Evolutionary conservation across 2,888 invertebrate genomes (phyloP), one percentile per base, ranked within the genome.

Genomic region (Eretmocerus hayati): DNA sequence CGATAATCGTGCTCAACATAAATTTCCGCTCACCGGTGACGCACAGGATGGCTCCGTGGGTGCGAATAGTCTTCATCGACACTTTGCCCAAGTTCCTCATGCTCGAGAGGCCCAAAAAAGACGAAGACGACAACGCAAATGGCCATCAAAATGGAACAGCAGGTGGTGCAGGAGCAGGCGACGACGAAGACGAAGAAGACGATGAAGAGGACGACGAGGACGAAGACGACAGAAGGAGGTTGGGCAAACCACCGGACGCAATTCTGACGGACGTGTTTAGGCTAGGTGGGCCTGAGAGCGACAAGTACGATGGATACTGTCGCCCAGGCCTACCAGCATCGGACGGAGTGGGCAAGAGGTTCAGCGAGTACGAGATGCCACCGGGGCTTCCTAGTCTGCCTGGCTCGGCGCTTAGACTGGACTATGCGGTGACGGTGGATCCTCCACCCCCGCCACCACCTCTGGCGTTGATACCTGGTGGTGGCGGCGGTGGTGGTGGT

Each of bases 21-120:
- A 92, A 93, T 77, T 91, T 87, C 76, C 81, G 87, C 62, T 91
- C 91, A 53, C 92, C 92, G 32, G 90, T 92, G 52, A 92, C 92
- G 56, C 92, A 93, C 72, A 85, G 86, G 62, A 86, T 93, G 85
- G 84, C 90, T 53, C 91, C 90, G 45, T 92, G 91, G 90, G 90
- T 92, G 65, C 81, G 87, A 62, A 80, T 84, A 64, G 78, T 90
- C 69, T 91, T 91, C 75, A 88, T 89, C 73, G 83, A 87, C 72
- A 80, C 86, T 70, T 79, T 91, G 73, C 90, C 91, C 57, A 86
- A 83, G 73, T 83, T 89, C 73, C 79, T 93, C 63, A 84, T 89
- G 74, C 91, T 93, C 74, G 83, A 88, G 75, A 81, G 91, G 69
- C 93, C 93, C 43, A 84, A 85, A 60, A 90, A 90, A 71, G 85